Base-by-base conservation (phyloP, 2,888 invertebrate species). In the Nymphalis c-album region DNA sequence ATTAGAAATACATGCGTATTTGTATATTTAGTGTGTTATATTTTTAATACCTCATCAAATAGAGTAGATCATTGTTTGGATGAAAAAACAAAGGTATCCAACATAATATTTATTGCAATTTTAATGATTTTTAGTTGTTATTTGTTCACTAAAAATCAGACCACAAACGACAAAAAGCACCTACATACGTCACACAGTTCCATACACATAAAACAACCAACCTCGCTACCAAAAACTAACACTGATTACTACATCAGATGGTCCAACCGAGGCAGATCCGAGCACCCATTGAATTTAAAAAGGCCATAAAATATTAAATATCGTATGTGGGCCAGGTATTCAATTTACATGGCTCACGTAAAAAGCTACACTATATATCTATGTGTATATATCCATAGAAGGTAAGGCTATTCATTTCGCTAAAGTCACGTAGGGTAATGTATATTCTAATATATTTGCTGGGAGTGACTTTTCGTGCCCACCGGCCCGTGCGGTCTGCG, bases 381-480 rank as follows among this genome's bases (percentile, higher is more conserved):
- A 74, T 71, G 68, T 70, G 70, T 75, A 75, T 73, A 75, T 74
- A 74, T 71, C 78, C 74, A 74, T 76, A 77, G 78, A 75, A 77
- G 76, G 75, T 70, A 67, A 73, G 85, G 85, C 90, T 84, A 91
- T 92, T 92, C 91, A 91, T 90, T 85, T 84, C 81, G 69, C 79
- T 76, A 77, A 80, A 91, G 90, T 87, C 91, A 87, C 90, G 88
- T 87, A 87, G 87, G 86, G 90, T 91, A 91, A 92, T 92, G 90
- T 91, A 91, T 91, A 92, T 92, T 92, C 91, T 91, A 92, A 92
- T 91, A 92, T 91, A 92, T 92, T 92, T 92, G 89, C 88, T 79
- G 82, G 86, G 86, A 88, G 85, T 85, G 91, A 92, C 92, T 91
- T 91, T 91, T 91, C 91, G 90, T 91, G 91, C 81, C 82, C 84